Base-by-base conservation (phyloP, 2,113 vertebrate genomes). In the Strigops habroptila region DNA sequence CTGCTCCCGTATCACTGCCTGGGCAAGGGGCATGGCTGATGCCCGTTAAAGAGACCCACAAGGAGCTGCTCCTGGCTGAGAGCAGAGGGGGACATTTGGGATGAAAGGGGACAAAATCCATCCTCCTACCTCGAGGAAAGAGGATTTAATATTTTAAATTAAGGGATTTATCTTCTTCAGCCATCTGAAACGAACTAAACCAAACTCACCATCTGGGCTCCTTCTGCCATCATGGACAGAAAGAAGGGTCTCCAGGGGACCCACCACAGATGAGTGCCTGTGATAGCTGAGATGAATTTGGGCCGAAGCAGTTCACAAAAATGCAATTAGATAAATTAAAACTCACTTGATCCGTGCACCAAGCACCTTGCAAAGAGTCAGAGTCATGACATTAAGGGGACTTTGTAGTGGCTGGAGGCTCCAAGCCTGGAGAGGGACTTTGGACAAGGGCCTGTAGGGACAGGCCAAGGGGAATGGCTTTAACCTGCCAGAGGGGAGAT, bases 261-360 rank as follows among this genome's bases (percentile, higher is more conserved):
- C 24, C 18, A 23, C 27, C 24, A 28, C 23, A 82, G 65, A 41
- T 35, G 57, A 78, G 16, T 30, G 24, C 60, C 49, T 57, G 3
- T 0, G 3, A 69, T 35, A 82, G 67, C 23, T 8, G 49, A 59
- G 77, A 64, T 39, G 8, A 64, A 90, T 69, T 74, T 18, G n/a
- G 67, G 41, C 23, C 77, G 78, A 68, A 57, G 60, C n/a, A 81
- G 8, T 28, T n/a, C 73, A 59, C 4, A 71, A 62, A 77, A 69
- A 59, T 12, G 24, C 60, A 59, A 43, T 82, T 31, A 73, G 43
- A 27, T 11, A 43, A 84, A 91, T 33, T 43, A 69, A 88, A 82
- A 62, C 43, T 84, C 4, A 0, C 11, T 67, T 4, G 0, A 43
- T 35, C 18, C 30, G 16, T 9, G 30, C 2, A 6, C n/a, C 27